Percentiles rank a stretch among this genome's conserved stretches.
phyloP scores from a whole-genome alignment of 2,113 vertebrate species.

The Lathamus discolor region DNA sequence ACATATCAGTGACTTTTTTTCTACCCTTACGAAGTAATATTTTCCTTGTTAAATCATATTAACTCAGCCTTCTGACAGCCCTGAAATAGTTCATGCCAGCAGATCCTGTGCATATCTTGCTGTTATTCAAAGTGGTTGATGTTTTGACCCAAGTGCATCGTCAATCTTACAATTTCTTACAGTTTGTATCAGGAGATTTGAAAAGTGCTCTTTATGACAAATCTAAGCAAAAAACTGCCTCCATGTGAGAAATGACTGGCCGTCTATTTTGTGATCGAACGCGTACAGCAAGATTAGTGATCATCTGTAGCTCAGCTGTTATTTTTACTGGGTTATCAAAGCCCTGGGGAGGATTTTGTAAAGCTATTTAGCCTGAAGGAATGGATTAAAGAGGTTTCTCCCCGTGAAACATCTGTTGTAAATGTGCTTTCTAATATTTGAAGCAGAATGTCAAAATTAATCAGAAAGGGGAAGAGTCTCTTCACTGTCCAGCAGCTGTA shows the following conservation, averaged over 20 bases:
- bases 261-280: not conserved
- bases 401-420: slow-evolving; percentile 64
- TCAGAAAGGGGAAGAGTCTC: not conserved
- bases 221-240: not conserved
- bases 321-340: slow-evolving; percentile 64
- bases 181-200: not conserved
- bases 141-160: not conserved
- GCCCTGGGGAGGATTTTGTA: slow-evolving; percentile 59
- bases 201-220: not conserved
- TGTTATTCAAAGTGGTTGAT: not conserved
- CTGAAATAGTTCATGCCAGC: not conserved
- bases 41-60: not conserved
- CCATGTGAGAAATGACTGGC: not conserved
- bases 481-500: not conserved
- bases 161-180: not conserved
- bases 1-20: not conserved
- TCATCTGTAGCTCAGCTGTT: slow-evolving; percentile 64
- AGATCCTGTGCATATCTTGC: not conserved
- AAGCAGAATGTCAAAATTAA: slow-evolving; percentile 43
- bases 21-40: not conserved
- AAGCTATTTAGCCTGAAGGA: slow-evolving; percentile 67
- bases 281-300: slow-evolving; percentile 13
- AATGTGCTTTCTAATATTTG: slow-evolving; percentile 29
- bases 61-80: not conserved
- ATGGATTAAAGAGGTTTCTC: slow-evolving; percentile 66